phyloP scores from a whole-genome alignment of 2,888 invertebrate species.

The Caenorhabditis sp. region DNA sequence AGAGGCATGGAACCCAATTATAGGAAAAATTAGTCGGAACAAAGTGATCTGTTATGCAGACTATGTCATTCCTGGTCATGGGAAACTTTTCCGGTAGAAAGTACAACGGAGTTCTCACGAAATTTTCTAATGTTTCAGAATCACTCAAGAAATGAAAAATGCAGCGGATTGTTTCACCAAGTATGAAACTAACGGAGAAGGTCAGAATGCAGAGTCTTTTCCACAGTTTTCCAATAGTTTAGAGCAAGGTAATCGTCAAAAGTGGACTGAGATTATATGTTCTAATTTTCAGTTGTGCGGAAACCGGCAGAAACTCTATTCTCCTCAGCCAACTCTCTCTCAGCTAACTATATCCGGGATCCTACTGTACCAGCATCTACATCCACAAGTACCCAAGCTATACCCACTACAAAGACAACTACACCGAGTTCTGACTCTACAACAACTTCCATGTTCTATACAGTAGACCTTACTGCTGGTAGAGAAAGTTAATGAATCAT shows the following conservation, averaged over 20 bases:
- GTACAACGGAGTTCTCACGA: neutral
- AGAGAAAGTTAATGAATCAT: neutral
- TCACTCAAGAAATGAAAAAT: slow-evolving; percentile 68
- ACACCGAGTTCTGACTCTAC: slow-evolving; percentile 1
- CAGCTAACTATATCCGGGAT: slow-evolving; percentile 18
- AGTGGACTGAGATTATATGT: no score
- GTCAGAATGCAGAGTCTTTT: neutral
- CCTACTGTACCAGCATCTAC: neutral
- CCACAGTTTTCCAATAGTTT: slow-evolving; percentile 28
- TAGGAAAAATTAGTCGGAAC: slow-evolving; percentile 74
- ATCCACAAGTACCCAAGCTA: neutral
- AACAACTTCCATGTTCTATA: slow-evolving; percentile 53
- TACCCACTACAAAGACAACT: neutral
- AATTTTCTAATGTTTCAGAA: slow-evolving; percentile 30
- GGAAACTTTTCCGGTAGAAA: slow-evolving; percentile 83
- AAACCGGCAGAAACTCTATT: slow-evolving; percentile 58
- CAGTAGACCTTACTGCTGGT: slow-evolving; percentile 64
- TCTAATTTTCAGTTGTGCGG: slow-evolving; percentile 39
- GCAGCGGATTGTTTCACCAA: slow-evolving; percentile 60
- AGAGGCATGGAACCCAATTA: slow-evolving; percentile 79
- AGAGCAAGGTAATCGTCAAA: slow-evolving; percentile 18
- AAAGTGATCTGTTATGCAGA: slow-evolving; percentile 81
- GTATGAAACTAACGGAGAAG: slow-evolving; percentile 46
- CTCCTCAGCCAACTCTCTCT: slow-evolving; percentile 43
- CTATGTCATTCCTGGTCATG: slow-evolving; percentile 85